These are phyloP conservation scores for Syrrhaptes paradoxus DNA, from an alignment of 2,113 vertebrate genomes.

Conservation along the genomic window DNA sequence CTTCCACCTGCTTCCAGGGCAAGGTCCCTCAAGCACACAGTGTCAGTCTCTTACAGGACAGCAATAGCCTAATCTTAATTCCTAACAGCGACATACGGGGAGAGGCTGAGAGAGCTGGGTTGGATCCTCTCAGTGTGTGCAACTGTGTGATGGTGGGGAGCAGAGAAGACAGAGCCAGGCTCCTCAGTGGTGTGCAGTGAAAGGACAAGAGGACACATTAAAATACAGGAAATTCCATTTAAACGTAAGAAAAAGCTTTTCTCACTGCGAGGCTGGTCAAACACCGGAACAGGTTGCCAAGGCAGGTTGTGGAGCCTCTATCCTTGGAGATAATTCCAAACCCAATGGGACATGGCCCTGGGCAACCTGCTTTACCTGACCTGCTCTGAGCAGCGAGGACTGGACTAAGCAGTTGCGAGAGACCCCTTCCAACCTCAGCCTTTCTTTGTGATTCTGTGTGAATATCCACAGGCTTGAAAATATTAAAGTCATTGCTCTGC, in stretches of 20 bases:
- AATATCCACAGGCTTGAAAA: neutral
- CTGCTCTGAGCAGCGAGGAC: neutral
- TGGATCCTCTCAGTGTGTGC: neutral
- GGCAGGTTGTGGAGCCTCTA: neutral
- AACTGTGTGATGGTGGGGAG: neutral
- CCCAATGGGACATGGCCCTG: accelerated
- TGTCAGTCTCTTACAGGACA: neutral
- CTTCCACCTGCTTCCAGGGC: neutral
- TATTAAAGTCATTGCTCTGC: neutral
- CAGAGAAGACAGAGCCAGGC: neutral
- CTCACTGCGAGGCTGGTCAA: neutral
- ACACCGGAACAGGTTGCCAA: neutral
- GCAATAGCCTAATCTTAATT: neutral
- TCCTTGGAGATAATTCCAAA: neutral
- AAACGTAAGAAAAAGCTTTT: neutral
- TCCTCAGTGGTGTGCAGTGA: neutral
- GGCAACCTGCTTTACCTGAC: neutral
- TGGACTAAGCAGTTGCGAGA: neutral
- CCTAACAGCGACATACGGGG: neutral
- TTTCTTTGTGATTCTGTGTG: neutral
- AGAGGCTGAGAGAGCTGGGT: neutral
- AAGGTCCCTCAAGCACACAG: neutral
- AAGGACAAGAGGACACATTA: neutral
- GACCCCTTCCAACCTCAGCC: neutral
- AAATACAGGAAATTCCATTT: neutral